phyloP scores from a whole-genome alignment of 2,797 vertebrate genomes.

The Uromys caudimaculatus region DNA sequence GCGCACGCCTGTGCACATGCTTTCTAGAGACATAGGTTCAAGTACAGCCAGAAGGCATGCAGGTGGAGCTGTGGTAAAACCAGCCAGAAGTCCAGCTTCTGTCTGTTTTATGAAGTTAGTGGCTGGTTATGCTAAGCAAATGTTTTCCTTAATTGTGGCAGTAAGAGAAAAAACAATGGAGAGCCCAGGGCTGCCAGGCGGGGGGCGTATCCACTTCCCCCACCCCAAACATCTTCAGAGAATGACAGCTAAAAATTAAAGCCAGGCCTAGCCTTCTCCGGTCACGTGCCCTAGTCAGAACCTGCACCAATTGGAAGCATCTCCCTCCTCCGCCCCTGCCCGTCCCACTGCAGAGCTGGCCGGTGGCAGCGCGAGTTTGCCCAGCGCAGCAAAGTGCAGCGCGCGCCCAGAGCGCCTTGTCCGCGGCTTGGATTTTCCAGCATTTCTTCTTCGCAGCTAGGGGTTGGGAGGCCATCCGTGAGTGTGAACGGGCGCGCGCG shows the following conservation, averaged over 20 bases:
- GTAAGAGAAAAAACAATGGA: slow-evolving; percentile 72
- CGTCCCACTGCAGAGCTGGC: slow-evolving; percentile 41
- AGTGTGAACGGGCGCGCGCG: background rate
- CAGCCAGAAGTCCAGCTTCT: slow-evolving; percentile 61
- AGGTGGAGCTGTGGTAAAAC: slow-evolving; percentile 50
- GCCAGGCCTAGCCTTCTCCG: slow-evolving; percentile 66
- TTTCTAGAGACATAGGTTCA: background rate
- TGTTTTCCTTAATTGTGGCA: slow-evolving; percentile 76
- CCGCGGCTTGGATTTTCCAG: slow-evolving; percentile 62
- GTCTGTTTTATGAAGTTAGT: slow-evolving; percentile 74
- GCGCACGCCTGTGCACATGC: too few relatives aligned
- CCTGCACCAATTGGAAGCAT: slow-evolving; percentile 68
- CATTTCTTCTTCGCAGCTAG: slow-evolving; percentile 71
- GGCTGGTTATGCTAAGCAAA: slow-evolving; percentile 70
- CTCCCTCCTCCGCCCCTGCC: slow-evolving; percentile 49
- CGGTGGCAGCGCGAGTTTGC: slow-evolving; percentile 58
- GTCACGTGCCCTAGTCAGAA: slow-evolving; percentile 66
- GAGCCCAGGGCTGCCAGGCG: background rate
- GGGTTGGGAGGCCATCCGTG: slow-evolving; percentile 18
- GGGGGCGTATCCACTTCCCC: background rate
- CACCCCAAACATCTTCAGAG: slow-evolving; percentile 53
- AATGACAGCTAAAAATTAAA: slow-evolving; percentile 76
- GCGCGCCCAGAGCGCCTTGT: background rate
- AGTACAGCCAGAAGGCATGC: slow-evolving; percentile 50
- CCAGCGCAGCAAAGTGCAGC: slow-evolving; percentile 39